These are phyloP conservation scores for Carterocephalus palaemon DNA, from an alignment of 2,888 invertebrate species.

Conservation along the genomic window DNA sequence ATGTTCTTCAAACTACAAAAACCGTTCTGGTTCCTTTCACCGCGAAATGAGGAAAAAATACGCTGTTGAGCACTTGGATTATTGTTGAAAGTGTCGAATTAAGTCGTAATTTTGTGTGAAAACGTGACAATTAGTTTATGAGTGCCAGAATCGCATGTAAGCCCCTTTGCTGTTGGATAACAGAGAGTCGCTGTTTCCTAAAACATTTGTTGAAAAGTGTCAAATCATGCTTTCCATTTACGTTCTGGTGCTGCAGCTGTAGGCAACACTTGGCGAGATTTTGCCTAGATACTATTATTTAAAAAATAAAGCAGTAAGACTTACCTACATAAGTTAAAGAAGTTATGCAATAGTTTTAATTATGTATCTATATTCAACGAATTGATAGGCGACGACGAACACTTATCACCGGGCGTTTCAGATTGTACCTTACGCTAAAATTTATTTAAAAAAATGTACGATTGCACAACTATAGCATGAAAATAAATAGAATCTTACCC, in stretches of 20 bases:
- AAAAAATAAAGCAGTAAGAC: no score
- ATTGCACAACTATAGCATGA: no score
- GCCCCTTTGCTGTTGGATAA: slow-evolving; percentile 48
- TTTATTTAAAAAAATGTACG: no score
- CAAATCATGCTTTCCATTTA: slow-evolving; percentile 75
- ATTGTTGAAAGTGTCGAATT: slow-evolving; percentile 69
- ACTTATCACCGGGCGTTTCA: no score
- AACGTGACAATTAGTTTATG: slow-evolving; percentile 62
- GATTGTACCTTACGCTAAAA: no score
- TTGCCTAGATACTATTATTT: no score
- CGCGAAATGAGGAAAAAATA: slow-evolving; percentile 31
- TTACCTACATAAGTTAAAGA: no score
- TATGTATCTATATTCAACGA: no score
- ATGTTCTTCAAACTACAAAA: no score
- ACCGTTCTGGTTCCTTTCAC: slow-evolving; percentile 38
- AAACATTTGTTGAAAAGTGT: slow-evolving; percentile 71
- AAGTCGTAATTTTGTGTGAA: slow-evolving; percentile 61
- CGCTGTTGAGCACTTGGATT: slow-evolving; percentile 41
- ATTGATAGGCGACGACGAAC: no score
- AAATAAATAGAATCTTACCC: no score
- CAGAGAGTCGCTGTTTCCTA: slow-evolving; percentile 56
- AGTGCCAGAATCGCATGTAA: slow-evolving; percentile 44
- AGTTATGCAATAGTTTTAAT: no score
- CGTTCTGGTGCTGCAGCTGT: slow-evolving; percentile 42
- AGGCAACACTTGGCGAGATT: slow-evolving; percentile 45